Percentiles rank a stretch among this genome's conserved stretches.
Evolutionary conservation across 1,140 invertebrate species (phyloP).

Genomic region (Conus ventricosus): DNA sequence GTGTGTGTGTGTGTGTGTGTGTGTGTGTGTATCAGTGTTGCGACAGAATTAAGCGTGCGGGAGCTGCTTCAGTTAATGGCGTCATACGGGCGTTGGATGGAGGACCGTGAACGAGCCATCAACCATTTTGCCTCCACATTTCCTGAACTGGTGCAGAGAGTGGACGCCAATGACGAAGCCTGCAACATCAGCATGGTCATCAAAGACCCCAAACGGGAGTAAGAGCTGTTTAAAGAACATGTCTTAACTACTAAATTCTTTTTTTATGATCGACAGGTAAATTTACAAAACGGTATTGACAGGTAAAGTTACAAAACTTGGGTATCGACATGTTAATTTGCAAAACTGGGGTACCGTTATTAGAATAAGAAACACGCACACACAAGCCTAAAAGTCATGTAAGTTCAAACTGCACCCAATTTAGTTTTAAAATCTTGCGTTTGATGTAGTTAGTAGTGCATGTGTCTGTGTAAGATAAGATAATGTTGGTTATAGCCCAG

Average conservation of each 20-base stretch:
- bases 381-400: too few species aligned
- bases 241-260: background rate
- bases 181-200: conserved; percentile 27
- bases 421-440: too few species aligned
- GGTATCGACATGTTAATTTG: background rate
- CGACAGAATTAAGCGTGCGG: conserved; percentile 13
- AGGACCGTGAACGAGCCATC: conserved; percentile 30
- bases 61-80: conserved; percentile 23
- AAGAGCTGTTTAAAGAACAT: background rate
- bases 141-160: conserved; percentile 18
- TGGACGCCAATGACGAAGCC: background rate
- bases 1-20: too few species aligned
- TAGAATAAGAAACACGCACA: too few species aligned
- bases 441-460: too few species aligned
- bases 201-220: conserved; percentile 22
- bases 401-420: too few species aligned
- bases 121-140: conserved; percentile 31
- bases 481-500: too few species aligned
- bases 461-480: too few species aligned
- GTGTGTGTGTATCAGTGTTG: conserved; percentile 21
- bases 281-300: background rate
- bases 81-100: conserved; percentile 28
- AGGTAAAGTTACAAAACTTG: background rate
- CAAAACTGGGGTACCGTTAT: too few species aligned
- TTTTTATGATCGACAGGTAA: background rate